A percentile compares a stretch with the other conserved stretches of the same genome.
Conservation (phyloP, 2,113 vertebrate species). For the Phylloscopus whistleri region DNA sequence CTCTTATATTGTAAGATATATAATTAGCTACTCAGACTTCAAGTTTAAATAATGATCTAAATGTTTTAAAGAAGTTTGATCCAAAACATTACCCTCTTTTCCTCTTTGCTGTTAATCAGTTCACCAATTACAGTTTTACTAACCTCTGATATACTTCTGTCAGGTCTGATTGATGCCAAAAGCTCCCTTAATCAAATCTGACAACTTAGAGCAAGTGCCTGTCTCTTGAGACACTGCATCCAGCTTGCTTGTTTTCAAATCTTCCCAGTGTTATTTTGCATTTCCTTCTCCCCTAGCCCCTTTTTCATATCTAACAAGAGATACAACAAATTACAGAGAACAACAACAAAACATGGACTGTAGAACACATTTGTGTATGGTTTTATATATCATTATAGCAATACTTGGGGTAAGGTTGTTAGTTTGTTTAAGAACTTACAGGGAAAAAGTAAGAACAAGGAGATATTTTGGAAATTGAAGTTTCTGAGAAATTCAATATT, state of each 20-base stretch:
- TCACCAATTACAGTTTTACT: conserved; percentile 66
- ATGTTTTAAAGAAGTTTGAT: conserved; percentile 59
- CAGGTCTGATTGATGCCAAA: conserved; percentile 72
- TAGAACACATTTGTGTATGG: not conserved
- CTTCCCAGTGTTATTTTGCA: not conserved
- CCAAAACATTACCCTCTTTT: conserved; percentile 52
- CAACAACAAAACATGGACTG: not conserved
- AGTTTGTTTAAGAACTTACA: conserved; percentile 42
- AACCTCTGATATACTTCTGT: conserved; percentile 69
- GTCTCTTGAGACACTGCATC: conserved; percentile 52
- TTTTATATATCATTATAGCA: conserved; percentile 13
- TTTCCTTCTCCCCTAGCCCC: not conserved
- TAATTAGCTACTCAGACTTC: conserved; percentile 54
- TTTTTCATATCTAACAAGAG: not conserved
- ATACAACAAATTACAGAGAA: not conserved
- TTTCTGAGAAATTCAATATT: not conserved
- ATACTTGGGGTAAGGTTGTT: conserved; percentile 17
- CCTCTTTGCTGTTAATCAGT: conserved; percentile 50
- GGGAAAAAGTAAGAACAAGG: conserved; percentile 17
- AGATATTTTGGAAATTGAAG: not conserved
- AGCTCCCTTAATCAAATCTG: conserved; percentile 67
- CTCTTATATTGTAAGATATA: conserved; percentile 43
- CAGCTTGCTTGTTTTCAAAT: conserved; percentile 49
- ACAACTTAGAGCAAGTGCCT: conserved; percentile 61
- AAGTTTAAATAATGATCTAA: conserved; percentile 61